Evolutionary conservation across 2,888 invertebrate species (phyloP).

Genomic region (Aphidoletes aphidimyza): DNA sequence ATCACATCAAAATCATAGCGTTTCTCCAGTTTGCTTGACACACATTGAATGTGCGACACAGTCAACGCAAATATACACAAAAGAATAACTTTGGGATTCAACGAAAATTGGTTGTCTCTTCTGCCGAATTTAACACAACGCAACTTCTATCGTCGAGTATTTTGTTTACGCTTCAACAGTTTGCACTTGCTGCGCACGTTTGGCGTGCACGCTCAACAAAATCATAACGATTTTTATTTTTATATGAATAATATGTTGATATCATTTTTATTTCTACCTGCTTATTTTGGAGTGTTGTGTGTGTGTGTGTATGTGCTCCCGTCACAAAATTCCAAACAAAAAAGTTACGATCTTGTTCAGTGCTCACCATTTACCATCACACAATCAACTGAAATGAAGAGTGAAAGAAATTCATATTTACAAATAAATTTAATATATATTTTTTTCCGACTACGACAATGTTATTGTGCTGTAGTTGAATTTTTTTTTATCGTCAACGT

Average conservation of each 20-base stretch:
- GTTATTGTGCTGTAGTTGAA: not conserved
- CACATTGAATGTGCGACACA: not conserved
- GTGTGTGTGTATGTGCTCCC: too few species aligned
- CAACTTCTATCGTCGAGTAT: not conserved
- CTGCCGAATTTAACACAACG: constrained; percentile 41
- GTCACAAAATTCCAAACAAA: not conserved
- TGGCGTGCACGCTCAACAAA: not conserved
- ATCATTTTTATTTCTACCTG: too few species aligned
- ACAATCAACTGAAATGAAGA: constrained; percentile 27
- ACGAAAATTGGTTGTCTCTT: constrained; percentile 48
- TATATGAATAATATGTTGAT: not conserved
- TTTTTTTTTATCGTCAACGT: not conserved
- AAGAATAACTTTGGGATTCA: not conserved
- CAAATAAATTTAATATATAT: constrained; percentile 46
- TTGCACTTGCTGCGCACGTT: too few species aligned
- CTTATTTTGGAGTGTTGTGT: too few species aligned
- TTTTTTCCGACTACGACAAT: not conserved
- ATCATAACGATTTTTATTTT: constrained; percentile 3
- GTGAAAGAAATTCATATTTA: not conserved
- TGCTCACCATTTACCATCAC: not conserved
- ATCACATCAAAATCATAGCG: not conserved
- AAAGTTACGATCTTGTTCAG: too few species aligned
- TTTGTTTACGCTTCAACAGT: constrained; percentile 37
- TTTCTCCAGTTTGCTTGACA: not conserved
- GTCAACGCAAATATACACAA: not conserved